phyloP scores from a whole-genome alignment of 2,888 invertebrate genomes.

The Tenthredo notha region DNA sequence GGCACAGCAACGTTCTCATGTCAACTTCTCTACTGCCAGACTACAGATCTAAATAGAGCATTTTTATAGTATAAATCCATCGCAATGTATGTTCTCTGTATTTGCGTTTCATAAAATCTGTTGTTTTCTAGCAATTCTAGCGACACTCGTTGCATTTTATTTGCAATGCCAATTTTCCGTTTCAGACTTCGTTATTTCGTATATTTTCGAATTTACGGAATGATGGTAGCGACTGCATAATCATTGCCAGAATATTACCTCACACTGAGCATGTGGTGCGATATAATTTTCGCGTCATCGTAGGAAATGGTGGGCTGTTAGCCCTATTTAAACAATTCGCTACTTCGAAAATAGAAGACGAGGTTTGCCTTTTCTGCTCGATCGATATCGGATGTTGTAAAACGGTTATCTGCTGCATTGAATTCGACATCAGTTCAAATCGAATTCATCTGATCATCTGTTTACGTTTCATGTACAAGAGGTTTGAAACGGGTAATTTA shows the following conservation, averaged over 20 bases:
- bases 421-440: neutral
- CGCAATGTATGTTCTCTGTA: neutral
- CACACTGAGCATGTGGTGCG: neutral
- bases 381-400: neutral
- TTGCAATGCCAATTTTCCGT: neutral
- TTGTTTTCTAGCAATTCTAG: neutral
- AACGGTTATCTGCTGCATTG: neutral
- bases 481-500: slow-evolving; percentile 17
- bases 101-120: neutral
- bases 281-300: neutral
- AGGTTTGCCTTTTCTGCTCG: neutral
- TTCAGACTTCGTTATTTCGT: neutral
- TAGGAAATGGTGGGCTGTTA: neutral
- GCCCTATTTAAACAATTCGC: neutral
- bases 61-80: neutral
- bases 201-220: neutral
- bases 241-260: neutral
- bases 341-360: neutral
- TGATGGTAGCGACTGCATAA: neutral
- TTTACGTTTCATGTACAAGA: neutral
- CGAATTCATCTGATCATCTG: neutral
- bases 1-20: neutral
- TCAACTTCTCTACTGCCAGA: neutral
- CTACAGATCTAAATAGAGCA: neutral
- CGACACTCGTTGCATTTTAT: neutral